phyloP scores from a whole-genome alignment of 1,140 invertebrate species.

The Drosophila simulans region DNA sequence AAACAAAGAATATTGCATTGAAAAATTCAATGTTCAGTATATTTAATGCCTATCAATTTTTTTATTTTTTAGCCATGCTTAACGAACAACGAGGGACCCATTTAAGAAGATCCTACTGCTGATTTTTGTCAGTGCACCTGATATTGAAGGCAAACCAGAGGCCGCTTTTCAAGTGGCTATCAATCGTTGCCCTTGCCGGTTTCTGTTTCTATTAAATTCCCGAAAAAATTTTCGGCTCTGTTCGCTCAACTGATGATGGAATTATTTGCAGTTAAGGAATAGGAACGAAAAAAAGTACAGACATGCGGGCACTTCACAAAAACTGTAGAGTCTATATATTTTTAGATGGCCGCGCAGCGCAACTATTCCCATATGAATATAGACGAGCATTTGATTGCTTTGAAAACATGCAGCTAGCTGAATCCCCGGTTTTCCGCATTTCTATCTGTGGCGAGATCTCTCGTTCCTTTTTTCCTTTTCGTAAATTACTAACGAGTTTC shows the following conservation, averaged over 20 bases:
- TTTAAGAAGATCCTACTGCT: too few species aligned
- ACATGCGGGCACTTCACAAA: slow-evolving; percentile 24
- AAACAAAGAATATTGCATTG: too few species aligned
- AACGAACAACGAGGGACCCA: too few species aligned
- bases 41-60: too few species aligned
- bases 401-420: slow-evolving; percentile 52
- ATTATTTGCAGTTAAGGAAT: slow-evolving; percentile 75
- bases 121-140: slow-evolving; percentile 24
- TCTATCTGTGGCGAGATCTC: slow-evolving; percentile 20
- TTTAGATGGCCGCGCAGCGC: slow-evolving; percentile 47
- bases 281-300: slow-evolving; percentile 18
- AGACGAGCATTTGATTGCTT: slow-evolving; percentile 75
- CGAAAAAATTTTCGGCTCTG: slow-evolving; percentile 9
- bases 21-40: too few species aligned
- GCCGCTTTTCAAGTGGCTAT: slow-evolving; percentile 73
- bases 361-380: slow-evolving; percentile 63
- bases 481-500: slow-evolving; percentile 82
- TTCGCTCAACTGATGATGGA: slow-evolving; percentile 60
- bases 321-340: slow-evolving; percentile 38
- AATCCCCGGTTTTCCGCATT: slow-evolving; percentile 16
- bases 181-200: slow-evolving; percentile 75
- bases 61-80: too few species aligned
- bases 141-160: slow-evolving; percentile 7
- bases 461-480: slow-evolving; percentile 39
- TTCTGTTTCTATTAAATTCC: slow-evolving; percentile 46